Evolutionary conservation across 2,797 vertebrate genomes (phyloP).

Genomic region (Pantherophis vulpinus): DNA sequence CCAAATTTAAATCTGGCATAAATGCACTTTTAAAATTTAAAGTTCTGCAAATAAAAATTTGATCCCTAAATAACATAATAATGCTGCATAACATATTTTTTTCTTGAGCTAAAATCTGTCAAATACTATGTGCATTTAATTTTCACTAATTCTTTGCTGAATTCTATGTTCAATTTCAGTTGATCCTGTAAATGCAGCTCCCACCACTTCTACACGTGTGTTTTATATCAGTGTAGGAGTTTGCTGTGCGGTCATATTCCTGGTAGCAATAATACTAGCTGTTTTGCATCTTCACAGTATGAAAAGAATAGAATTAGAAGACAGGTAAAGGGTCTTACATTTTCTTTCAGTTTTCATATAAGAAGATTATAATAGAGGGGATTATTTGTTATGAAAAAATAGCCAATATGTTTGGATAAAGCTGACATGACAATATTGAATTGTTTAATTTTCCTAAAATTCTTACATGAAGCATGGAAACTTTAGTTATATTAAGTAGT

Average conservation of each 20-base stretch:
- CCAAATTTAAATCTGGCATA: neutral
- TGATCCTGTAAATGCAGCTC: slow-evolving; percentile 80
- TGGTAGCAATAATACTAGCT: slow-evolving; percentile 96
- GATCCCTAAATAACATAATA: neutral
- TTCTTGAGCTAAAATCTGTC: neutral
- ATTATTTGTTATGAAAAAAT: neutral
- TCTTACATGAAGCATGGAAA: neutral
- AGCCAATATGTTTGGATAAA: neutral
- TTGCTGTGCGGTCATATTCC: slow-evolving; percentile 97
- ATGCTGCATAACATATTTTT: neutral
- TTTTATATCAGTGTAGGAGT: slow-evolving; percentile 99
- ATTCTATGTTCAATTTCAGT: slow-evolving; percentile 70
- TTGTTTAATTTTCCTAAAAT: neutral
- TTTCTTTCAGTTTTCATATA: neutral
- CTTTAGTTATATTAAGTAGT: neutral
- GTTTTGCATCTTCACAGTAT: slow-evolving; percentile 98
- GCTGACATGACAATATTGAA: neutral
- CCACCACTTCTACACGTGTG: slow-evolving; percentile 95
- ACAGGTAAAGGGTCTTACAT: slow-evolving; percentile 78
- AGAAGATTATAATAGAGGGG: neutral
- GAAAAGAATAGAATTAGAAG: slow-evolving; percentile 96
- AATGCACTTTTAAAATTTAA: neutral
- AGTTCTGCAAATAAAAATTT: neutral
- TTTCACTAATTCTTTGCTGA: slow-evolving; percentile 32
- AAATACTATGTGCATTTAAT: neutral